These are phyloP conservation scores for Delia radicum DNA, from an alignment of 1,140 invertebrate genomes.

Conservation along the genomic window DNA sequence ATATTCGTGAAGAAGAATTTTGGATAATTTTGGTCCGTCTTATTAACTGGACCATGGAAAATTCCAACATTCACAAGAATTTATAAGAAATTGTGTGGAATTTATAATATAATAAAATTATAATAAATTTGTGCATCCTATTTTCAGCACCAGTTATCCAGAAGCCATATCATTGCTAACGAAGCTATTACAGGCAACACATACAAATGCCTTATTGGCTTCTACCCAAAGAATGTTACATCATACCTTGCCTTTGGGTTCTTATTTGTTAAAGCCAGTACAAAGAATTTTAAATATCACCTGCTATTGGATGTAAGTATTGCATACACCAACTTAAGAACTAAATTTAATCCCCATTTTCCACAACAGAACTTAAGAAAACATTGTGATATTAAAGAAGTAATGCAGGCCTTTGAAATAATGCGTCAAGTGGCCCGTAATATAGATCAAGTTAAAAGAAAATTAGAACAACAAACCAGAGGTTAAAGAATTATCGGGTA, in stretches of 20 bases:
- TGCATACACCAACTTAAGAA: neutral
- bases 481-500: constrained; percentile 54
- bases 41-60: too few species aligned
- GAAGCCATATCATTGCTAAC: constrained; percentile 86
- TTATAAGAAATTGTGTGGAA: too few species aligned
- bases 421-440: constrained; percentile 55
- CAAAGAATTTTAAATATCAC: constrained; percentile 97
- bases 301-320: constrained; percentile 80
- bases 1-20: too few species aligned
- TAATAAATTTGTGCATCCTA: too few species aligned
- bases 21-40: too few species aligned
- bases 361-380: constrained; percentile 49
- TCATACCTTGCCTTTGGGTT: constrained; percentile 90
- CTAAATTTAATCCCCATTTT: neutral
- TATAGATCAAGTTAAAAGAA: constrained; percentile 54
- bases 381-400: constrained; percentile 53
- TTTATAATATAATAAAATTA: too few species aligned
- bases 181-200: constrained; percentile 75
- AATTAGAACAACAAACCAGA: constrained; percentile 53
- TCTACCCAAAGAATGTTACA: constrained; percentile 61
- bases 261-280: constrained; percentile 92
- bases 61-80: neutral
- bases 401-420: constrained; percentile 50
- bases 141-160: constrained; percentile 63
- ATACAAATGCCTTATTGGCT: constrained; percentile 75